These are phyloP conservation scores for Metopolophium dirhodum DNA, from an alignment of 1,140 invertebrate species.

Conservation along the genomic window DNA sequence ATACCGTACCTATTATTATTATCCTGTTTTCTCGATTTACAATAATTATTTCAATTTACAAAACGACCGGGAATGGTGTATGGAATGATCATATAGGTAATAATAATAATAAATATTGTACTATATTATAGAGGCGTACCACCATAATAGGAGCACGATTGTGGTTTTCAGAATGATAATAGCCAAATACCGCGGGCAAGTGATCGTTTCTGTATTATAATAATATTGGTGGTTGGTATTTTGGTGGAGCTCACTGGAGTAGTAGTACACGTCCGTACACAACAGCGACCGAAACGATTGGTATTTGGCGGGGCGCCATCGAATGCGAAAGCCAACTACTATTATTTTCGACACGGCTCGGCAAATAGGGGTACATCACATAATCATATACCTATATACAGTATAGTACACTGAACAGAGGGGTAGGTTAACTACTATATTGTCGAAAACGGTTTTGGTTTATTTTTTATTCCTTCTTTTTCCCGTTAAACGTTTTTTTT, in stretches of 20 bases:
- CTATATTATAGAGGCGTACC: neutral
- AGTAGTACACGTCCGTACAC: neutral
- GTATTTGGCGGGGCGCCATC: slow-evolving; percentile 37
- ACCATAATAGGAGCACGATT: neutral
- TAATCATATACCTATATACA: neutral
- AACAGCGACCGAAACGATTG: slow-evolving; percentile 22
- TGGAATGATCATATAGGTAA: neutral
- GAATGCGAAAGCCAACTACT: slow-evolving; percentile 47
- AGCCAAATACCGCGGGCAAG: neutral
- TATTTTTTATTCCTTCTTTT: neutral
- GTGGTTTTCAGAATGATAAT: neutral
- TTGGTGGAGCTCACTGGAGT: neutral
- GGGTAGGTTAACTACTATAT: slow-evolving; percentile 23
- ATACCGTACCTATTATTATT: neutral
- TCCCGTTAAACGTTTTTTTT: neutral
- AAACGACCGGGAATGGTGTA: neutral
- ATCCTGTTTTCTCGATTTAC: neutral
- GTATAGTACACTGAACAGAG: neutral
- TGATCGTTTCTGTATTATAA: neutral
- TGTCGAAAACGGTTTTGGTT: slow-evolving; percentile 11
- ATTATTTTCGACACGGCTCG: slow-evolving; percentile 44
- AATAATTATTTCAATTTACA: neutral
- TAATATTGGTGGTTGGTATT: neutral
- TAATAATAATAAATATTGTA: neutral
- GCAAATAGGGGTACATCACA: slow-evolving; percentile 32